Base-by-base conservation (phyloP, 1,140 invertebrate genomes). In the Drosophila repletoides region DNA sequence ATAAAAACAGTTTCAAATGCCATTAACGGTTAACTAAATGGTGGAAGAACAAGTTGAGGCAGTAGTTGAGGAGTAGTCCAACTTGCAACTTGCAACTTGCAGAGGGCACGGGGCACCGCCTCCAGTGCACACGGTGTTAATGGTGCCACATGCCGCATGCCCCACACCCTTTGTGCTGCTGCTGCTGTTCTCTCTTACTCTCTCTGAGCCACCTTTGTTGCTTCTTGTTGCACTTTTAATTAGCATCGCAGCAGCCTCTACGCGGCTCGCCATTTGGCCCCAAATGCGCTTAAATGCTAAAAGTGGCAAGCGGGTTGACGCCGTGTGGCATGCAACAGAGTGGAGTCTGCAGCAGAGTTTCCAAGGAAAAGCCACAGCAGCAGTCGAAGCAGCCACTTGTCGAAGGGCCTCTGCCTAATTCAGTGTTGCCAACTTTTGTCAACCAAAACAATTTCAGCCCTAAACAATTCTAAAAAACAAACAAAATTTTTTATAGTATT, bases 11-110 rank as follows among this genome's bases (percentile, higher is more conserved):
- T 86, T 87, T 72, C 81, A 87, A 86, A 86, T 86, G 80, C 80
- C 76, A 86, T 86, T 87, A 86, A 86, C 76, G 80, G 80, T 86
- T 86, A 87, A 87, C 81, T 86, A 80, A 86, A 76, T 66, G 77
- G 67, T 55, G 72, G 53, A 48, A 17, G 40, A 40, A 46, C 41
- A 36, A 28, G 60, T 60, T 10, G 17, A 40, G 67, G 38, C 33
- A 17, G 26, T 6, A 0, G 33, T n/a, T 40, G 49, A 19, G 15
- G 5, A 9, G 1, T 5, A 31, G 10, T 9, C n/a, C 2, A 34
- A 6, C n/a, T 15, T 33, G 41, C 28, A 10, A 24, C 55, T 63
- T 14, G 49, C 19, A 0, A 38, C 31, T 10, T 5, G 10, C 40
- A n/a, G 24, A 61, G 31, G 56, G 45, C 66, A 69, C n/a, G n/a